Evolutionary conservation across 1,140 invertebrate species (phyloP), one percentile per base, ranked within the genome.

Genomic region (Hyles euphorbiae): DNA sequence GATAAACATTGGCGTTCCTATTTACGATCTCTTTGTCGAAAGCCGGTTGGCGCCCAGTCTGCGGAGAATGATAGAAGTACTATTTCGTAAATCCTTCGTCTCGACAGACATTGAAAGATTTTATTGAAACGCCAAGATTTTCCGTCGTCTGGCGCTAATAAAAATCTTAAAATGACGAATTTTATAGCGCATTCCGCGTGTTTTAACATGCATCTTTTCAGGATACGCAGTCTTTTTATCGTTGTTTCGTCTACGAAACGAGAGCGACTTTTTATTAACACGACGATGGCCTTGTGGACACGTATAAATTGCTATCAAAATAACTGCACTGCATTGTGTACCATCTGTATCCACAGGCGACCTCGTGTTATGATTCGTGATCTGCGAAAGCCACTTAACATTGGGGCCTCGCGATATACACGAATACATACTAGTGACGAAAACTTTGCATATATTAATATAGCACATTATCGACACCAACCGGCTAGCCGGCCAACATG

Each of bases 381-480:
- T 62, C 51, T 34, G 45, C 51, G 55, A 62, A 56, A 10, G 3
- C 45, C 52, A 22, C 45, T 56, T 47, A 47, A 34, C 53, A 43
- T 45, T 2, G 36, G 69, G 72, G 67, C 73, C 73, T 59, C 73
- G 63, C 59, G 58, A 56, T 53, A 58, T 36, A 51, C 56, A 67
- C 61, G 60, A 67, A 65, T 63, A 65, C 57, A 68, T 5, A 40
- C 8, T 40, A 5, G 36, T 55, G 56, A 49, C 63, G 70, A 72
- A 75, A 75, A 75, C 57, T 63, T 22, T 68, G 63, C 61, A 70
- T 65, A 68, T 65, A 67, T 56, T 32, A 22, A 52, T 56, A 60
- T 40, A 5, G 8, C 36, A 40, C 36, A 22, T 40, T 8, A 8
- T 40, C 8, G 4, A 8, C 2, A 5, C 36, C 5, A 5, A 8